Base-by-base conservation (phyloP, 1,140 invertebrate species). In the Drosophila yakuba region DNA sequence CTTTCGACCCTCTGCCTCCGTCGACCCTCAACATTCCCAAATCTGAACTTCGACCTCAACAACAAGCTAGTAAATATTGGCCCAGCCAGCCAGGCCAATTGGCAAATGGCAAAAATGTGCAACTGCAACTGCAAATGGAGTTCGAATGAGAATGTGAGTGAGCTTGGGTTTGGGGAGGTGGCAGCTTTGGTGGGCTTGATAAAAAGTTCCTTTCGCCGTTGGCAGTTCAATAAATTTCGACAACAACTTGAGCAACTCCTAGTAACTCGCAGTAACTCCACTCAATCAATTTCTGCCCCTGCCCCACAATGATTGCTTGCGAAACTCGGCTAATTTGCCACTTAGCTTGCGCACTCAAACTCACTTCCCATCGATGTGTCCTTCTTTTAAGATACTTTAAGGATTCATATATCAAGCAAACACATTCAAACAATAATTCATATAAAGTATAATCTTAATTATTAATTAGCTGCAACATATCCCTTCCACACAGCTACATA, bases 401-500 rank as follows among this genome's bases (percentile, higher is more conserved):
- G n/a, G 12, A 17, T 10, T 4, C 25, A 25, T 25, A 25, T 25
- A 4, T 4, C 4, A 25, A 25, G 4, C 23, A 25, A 25, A 25
- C 23, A 25, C 23, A 4, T 4, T 25, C 4, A 25, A 25, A 25
- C 4, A 5, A 25, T 25, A 25, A 4, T 4, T 25, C 25, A 25
- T 20, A 20, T 17, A 17, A 17, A 17, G 17, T 17, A 17, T 17
- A 17, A 17, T 17, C n/a, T 15, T 15, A 41, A 15, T 3, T n/a
- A 41, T 20, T 11, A 11, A 17, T 8, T 10, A 20, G 0, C n/a
- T 15, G 2, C 12, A 36, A 8, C 28, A 4, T 15, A 45, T 55
- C 20, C 20, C 38, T 4, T n/a, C 4, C 12, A 6, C n/a, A 36
- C 93, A 98, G 97, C 93, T 97, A 69, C 97, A 98, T 93, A 98